These are phyloP conservation scores for Flexamia atlantica DNA, from an alignment of 2,888 invertebrate species.

Conservation along the genomic window DNA sequence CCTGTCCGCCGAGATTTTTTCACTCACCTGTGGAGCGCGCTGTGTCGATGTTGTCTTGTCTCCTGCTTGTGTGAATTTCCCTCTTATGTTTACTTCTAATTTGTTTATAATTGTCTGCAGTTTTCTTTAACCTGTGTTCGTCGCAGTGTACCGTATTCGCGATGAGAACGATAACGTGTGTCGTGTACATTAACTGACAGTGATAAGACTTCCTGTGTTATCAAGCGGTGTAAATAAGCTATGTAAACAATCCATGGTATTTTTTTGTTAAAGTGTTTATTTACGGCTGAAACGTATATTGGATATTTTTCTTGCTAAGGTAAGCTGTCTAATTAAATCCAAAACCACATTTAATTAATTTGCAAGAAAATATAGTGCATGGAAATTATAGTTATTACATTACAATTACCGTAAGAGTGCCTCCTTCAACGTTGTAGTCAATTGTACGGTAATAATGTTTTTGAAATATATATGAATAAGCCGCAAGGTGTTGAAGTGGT, in stretches of 20 bases:
- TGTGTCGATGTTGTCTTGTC: constrained; percentile 20
- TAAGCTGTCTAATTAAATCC: too few relatives aligned
- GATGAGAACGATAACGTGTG: constrained; percentile 30
- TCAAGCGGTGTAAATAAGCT: constrained; percentile 18
- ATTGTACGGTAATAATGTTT: too few relatives aligned
- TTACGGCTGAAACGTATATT: neutral
- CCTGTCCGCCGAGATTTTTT: constrained; percentile 51
- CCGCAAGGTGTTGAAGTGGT: too few relatives aligned
- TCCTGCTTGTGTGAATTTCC: neutral
- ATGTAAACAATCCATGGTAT: constrained; percentile 46
- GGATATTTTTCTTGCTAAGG: constrained; percentile 6
- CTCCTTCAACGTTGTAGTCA: too few relatives aligned
- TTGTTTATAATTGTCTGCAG: neutral
- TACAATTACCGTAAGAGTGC: too few relatives aligned
- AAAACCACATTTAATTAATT: too few relatives aligned
- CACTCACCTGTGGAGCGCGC: constrained; percentile 45
- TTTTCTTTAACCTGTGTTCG: neutral
- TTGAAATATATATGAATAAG: too few relatives aligned
- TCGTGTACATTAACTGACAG: constrained; percentile 25
- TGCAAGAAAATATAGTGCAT: too few relatives aligned
- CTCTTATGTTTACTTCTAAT: constrained; percentile 26
- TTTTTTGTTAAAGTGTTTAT: constrained; percentile 29
- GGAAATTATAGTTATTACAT: too few relatives aligned
- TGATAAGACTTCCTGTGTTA: constrained; percentile 45
- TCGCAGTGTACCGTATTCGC: neutral